Evolutionary conservation across 1,140 invertebrate species (phyloP).

Genomic region (Lepidurus couesii): DNA sequence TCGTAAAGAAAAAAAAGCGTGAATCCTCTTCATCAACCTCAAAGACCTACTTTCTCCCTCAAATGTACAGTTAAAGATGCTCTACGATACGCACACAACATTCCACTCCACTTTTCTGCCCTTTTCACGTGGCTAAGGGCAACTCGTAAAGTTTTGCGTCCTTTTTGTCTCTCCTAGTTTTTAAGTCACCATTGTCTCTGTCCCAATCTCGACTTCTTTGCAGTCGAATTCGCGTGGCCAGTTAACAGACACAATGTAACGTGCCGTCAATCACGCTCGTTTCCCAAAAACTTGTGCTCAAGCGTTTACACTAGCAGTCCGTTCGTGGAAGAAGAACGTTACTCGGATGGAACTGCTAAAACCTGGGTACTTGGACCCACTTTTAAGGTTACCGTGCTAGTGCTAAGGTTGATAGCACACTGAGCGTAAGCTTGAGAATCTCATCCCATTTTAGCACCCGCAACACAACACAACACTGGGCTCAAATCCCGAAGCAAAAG

Average conservation of each 20-base stretch:
- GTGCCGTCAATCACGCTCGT: too few species aligned
- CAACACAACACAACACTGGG: background rate
- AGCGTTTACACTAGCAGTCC: too few species aligned
- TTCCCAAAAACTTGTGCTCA: too few species aligned
- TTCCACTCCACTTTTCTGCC: background rate
- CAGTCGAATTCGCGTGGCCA: too few species aligned
- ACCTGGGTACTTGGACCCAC: background rate
- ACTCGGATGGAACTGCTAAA: background rate
- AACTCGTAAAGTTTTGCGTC: too few species aligned
- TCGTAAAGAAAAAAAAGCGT: background rate
- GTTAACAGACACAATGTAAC: too few species aligned
- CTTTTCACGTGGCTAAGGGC: background rate
- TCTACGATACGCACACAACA: background rate
- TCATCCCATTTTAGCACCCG: background rate
- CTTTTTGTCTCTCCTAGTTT: too few species aligned
- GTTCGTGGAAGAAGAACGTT: background rate
- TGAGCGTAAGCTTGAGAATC: slow-evolving; percentile 2
- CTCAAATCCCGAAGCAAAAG: background rate
- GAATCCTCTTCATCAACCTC: slow-evolving; percentile 6
- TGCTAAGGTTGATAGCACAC: slow-evolving; percentile 14
- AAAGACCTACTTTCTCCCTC: background rate
- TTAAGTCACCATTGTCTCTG: too few species aligned
- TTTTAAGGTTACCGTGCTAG: background rate
- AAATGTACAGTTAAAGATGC: background rate
- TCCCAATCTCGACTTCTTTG: too few species aligned